Evolutionary conservation across 2,113 vertebrate genomes (phyloP), one percentile per base, ranked within the genome.

Genomic region (Gnathonemus echidnorhynchus): DNA sequence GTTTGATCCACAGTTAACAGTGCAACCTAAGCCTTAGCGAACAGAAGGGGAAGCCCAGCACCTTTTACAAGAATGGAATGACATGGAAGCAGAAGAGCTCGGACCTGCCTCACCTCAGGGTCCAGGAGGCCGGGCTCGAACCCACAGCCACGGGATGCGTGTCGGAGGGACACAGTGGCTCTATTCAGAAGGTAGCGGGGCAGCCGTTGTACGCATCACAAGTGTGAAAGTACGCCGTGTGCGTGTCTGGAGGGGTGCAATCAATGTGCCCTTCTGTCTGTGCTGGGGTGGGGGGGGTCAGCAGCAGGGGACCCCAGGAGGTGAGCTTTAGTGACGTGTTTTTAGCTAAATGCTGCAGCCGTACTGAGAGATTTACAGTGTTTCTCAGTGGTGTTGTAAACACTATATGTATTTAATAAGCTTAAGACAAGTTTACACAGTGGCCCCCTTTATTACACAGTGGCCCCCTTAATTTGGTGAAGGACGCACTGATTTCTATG

Each of bases 321-420:
- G 42, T 90, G 83, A 39, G 52, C 89, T 84, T 89, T 88, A 85
- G 86, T 88, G 91, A 88, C 91, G 91, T 13, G 13, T 53, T 53
- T 86, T 89, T 45, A 35, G 21, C 9, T 52, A 9, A 86, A 62
- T 27, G 27, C 5, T 27, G 62, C 84, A 91, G 52, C 74, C 93
- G 92, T 92, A 90, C 91, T 93, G 93, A 94, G 93, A 95, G 94
- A 95, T 95, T 95, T 95, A 96, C 93, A 93, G 93, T 93, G 93
- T 93, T 92, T 93, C 93, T 95, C 94, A 93, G 90, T 92, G 86
- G 92, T 90, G 92, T 92, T 94, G 92, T 93, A 95, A 95, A 95
- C 91, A 94, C 93, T 88, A 92, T 93, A 56, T 49, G 11, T 92
- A 92, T 94, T 90, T 95, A 95, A 95, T 93, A 95, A 95, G 95